These are phyloP conservation scores for Varroa destructor DNA, from an alignment of 1,140 invertebrate species.

Conservation along the genomic window DNA sequence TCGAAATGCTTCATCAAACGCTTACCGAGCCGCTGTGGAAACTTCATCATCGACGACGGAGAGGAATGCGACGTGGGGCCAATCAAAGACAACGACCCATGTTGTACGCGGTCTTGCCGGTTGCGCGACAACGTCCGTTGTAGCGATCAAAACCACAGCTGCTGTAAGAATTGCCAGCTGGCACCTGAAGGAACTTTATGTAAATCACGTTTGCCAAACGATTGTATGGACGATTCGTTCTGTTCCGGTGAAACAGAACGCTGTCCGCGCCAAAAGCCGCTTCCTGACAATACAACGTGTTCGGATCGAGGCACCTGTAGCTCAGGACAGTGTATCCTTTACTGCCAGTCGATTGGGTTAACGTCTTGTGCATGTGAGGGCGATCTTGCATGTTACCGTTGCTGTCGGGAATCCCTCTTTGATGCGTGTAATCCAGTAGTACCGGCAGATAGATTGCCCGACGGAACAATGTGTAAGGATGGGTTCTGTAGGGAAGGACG, in stretches of 20 bases:
- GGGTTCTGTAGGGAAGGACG: not conserved
- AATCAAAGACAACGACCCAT: conserved; percentile 12
- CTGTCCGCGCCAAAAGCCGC: conserved; percentile 4
- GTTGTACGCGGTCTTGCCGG: conserved; percentile 2
- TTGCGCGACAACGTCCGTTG: not conserved
- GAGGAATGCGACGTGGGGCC: conserved; percentile 20
- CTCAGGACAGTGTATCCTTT: not conserved
- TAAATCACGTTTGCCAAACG: not conserved
- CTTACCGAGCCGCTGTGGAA: not conserved
- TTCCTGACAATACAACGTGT: conserved; percentile 7
- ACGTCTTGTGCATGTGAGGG: conserved; percentile 5
- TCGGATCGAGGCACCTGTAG: conserved; percentile 1
- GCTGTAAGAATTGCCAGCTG: not conserved
- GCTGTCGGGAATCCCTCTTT: not conserved
- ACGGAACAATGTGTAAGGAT: conserved; percentile 17
- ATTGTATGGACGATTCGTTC: conserved; percentile 11
- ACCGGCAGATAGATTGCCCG: not conserved
- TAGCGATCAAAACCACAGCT: conserved; percentile 1
- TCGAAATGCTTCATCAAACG: conserved; percentile 5
- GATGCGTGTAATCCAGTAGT: not conserved
- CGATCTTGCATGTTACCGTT: not conserved
- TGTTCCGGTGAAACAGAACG: conserved; percentile 15
- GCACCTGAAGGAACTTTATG: conserved; percentile 12
- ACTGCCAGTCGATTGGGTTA: conserved; percentile 5
- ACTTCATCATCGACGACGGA: conserved; percentile 22